phyloP scores from a whole-genome alignment of 2,797 vertebrate species.

The Gadopsis marmoratus region DNA sequence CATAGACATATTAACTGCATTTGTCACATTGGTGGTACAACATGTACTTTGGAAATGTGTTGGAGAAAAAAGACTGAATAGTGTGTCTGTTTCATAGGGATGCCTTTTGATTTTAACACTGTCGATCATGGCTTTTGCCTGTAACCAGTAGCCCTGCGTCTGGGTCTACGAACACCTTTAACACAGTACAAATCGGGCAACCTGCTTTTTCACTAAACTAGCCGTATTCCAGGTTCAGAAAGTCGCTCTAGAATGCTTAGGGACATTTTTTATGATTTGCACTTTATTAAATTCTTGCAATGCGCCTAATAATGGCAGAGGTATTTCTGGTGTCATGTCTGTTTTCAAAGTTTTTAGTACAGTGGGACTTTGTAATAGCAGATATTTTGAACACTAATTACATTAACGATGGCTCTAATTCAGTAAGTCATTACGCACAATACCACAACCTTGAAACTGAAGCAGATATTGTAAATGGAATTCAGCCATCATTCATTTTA shows the following conservation, averaged over 20 bases:
- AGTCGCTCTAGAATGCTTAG: constrained; percentile 54
- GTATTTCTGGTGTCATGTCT: constrained; percentile 49
- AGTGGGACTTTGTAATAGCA: background rate
- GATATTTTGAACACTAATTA: background rate
- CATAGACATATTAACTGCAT: constrained; percentile 26
- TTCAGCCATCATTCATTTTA: background rate
- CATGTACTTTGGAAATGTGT: constrained; percentile 30
- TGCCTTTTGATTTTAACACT: constrained; percentile 65
- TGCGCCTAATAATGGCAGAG: constrained; percentile 70
- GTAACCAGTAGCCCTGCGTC: constrained; percentile 62
- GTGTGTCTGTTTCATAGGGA: constrained; percentile 44
- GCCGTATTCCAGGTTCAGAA: constrained; percentile 44
- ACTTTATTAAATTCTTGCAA: constrained; percentile 84
- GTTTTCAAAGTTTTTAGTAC: constrained; percentile 3
- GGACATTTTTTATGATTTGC: constrained; percentile 80
- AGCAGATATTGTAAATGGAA: background rate
- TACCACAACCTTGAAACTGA: background rate
- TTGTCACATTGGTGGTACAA: constrained; percentile 32
- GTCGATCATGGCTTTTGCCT: constrained; percentile 63
- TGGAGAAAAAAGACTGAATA: constrained; percentile 11
- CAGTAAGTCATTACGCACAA: background rate
- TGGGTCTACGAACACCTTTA: constrained; percentile 28
- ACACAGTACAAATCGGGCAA: constrained; percentile 34
- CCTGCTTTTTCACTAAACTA: constrained; percentile 67
- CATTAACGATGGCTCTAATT: background rate